Percentiles rank a stretch among this genome's conserved stretches.
Evolutionary conservation across 1,140 invertebrate species (phyloP).

Genomic region (Trypoxylus dichotomus): DNA sequence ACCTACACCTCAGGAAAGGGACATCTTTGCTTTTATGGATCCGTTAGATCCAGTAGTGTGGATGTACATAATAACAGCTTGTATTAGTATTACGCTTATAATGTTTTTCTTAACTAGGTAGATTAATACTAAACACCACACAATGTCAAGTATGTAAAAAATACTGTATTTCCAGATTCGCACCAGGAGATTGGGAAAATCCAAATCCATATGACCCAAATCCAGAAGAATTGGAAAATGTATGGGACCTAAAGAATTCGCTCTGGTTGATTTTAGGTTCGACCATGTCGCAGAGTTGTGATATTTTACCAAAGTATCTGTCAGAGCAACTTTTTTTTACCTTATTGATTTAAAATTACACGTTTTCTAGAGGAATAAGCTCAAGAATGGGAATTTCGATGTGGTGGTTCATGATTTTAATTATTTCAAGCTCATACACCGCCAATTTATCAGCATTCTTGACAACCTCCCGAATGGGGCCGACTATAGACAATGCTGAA

Average conservation of each 20-base stretch:
- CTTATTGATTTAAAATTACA: not conserved
- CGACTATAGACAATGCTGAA: conserved; percentile 84
- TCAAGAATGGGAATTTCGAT: conserved; percentile 79
- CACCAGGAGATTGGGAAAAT: conserved; percentile 84
- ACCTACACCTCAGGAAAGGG: conserved; percentile 65
- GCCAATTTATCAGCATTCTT: conserved; percentile 95
- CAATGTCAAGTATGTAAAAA: too few species aligned
- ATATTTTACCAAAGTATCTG: conserved; percentile 72
- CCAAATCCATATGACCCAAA: conserved; percentile 80
- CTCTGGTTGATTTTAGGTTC: conserved; percentile 77
- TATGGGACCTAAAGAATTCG: conserved; percentile 72
- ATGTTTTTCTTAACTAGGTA: conserved; percentile 80
- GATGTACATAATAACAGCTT: conserved; percentile 87
- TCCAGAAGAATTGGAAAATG: conserved; percentile 75
- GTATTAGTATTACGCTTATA: conserved; percentile 78
- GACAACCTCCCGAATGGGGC: conserved; percentile 81
- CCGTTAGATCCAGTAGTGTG: conserved; percentile 88
- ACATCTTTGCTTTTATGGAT: conserved; percentile 82
- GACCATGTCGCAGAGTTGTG: conserved; percentile 77
- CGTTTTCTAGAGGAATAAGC: conserved; percentile 63
- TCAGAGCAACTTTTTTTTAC: not conserved
- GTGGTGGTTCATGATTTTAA: conserved; percentile 97
- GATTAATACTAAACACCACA: conserved; percentile 23
- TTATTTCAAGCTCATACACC: conserved; percentile 95
- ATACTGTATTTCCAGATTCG: conserved; percentile 61